phyloP scores from a whole-genome alignment of 2,113 vertebrate genomes.

The Apodemus speciosus region DNA sequence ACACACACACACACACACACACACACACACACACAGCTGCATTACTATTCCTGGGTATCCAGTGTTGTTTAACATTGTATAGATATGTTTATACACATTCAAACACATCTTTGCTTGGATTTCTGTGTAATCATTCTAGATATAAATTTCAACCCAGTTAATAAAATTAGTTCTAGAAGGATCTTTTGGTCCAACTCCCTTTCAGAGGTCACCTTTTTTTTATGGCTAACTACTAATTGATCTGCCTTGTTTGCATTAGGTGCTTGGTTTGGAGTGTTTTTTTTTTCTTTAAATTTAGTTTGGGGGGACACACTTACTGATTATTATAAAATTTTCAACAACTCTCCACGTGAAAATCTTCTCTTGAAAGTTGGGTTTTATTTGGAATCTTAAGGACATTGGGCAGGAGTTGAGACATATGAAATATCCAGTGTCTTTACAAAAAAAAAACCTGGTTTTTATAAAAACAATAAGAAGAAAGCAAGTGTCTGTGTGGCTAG shows the following conservation, averaged over 20 bases:
- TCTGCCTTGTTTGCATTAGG: not conserved
- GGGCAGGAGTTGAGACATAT: not conserved
- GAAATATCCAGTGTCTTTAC: slow-evolving; percentile 44
- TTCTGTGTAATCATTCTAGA: not conserved
- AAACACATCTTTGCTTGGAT: not conserved
- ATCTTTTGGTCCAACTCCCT: not conserved
- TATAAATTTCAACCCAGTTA: not conserved
- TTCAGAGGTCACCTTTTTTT: not conserved
- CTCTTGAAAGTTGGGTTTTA: not conserved
- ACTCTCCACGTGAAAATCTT: not conserved
- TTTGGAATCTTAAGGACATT: slow-evolving; percentile 5
- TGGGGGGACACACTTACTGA: not conserved
- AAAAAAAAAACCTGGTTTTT: slow-evolving; percentile 51
- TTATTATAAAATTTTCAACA: not conserved
- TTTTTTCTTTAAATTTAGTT: not conserved
- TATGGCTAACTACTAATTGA: not conserved
- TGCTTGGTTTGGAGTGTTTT: not conserved
- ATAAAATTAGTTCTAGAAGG: not conserved
- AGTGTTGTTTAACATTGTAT: not conserved
- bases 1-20: no score
- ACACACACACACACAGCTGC: not conserved
- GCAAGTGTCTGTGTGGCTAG: not conserved
- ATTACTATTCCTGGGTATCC: no score
- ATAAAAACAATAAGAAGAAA: slow-evolving; percentile 58
- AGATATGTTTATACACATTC: not conserved